phyloP scores from a whole-genome alignment of 2,888 invertebrate genomes.

The Protophormia terraenovae region DNA sequence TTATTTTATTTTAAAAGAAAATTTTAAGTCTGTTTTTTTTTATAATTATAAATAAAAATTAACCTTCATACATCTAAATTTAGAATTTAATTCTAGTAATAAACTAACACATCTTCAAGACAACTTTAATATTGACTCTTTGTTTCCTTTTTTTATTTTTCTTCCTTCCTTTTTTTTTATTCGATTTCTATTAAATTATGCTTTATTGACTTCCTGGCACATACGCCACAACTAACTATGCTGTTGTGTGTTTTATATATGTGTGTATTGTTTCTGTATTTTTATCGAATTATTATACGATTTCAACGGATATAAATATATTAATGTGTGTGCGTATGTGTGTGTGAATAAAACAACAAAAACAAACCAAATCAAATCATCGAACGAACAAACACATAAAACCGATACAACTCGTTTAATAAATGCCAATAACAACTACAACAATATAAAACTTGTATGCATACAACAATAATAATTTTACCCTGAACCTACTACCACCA shows the following conservation, averaged over 20 bases:
- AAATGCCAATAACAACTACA: conserved; percentile 3
- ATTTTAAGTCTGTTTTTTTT: not conserved
- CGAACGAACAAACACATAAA: conserved; percentile 6
- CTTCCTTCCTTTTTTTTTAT: not conserved
- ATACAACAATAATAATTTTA: not conserved
- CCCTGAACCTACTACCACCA: not conserved
- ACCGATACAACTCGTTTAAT: conserved; percentile 27
- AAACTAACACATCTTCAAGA: conserved; percentile 1
- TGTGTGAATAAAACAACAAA: not conserved
- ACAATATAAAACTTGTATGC: not conserved
- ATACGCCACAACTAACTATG: not conserved
- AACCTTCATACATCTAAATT: not conserved
- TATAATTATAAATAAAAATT: not conserved
- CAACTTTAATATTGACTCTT: conserved; percentile 1
- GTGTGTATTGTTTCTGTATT: not conserved
- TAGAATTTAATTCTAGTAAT: not conserved
- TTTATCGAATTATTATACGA: conserved; percentile 29
- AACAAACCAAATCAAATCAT: not conserved
- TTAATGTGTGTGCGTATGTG: not conserved
- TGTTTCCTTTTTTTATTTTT: not conserved
- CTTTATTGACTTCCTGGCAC: conserved; percentile 41
- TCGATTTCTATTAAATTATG: conserved; percentile 39
- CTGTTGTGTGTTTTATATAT: not conserved
- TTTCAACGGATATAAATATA: conserved; percentile 20
- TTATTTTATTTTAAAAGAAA: conserved; percentile 13